phyloP scores from a whole-genome alignment of 1,140 invertebrate species.

The Papilio dardanus region DNA sequence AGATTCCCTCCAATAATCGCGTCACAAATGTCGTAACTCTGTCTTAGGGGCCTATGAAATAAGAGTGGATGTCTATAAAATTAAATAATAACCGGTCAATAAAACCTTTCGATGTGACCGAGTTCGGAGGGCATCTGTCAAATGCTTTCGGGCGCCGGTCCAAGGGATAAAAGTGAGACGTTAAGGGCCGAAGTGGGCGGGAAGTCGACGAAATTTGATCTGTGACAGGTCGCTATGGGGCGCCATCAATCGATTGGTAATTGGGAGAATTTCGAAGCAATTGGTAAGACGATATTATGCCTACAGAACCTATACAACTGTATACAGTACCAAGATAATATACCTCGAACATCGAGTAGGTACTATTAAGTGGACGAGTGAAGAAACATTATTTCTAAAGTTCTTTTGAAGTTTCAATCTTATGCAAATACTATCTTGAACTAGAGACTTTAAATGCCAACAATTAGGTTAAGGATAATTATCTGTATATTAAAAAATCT shows the following conservation, averaged over 20 bases:
- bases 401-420: no score
- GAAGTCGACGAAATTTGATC: constrained; percentile 77
- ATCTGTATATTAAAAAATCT: neutral
- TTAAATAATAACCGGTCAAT: constrained; percentile 81
- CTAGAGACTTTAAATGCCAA: no score
- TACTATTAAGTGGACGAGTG: neutral
- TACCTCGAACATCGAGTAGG: neutral
- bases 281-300: constrained; percentile 55
- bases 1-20: constrained; percentile 74
- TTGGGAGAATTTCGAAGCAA: constrained; percentile 70
- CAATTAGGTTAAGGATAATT: no score
- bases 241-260: constrained; percentile 74
- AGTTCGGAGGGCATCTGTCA: constrained; percentile 72
- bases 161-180: constrained; percentile 64
- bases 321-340: neutral
- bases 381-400: no score
- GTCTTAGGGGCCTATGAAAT: constrained; percentile 75
- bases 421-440: no score
- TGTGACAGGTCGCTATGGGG: constrained; percentile 63
- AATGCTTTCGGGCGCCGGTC: constrained; percentile 60
- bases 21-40: constrained; percentile 72
- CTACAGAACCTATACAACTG: neutral
- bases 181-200: constrained; percentile 53
- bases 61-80: constrained; percentile 79
- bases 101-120: constrained; percentile 66